Conservation (phyloP, 2,797 vertebrate genomes). For the Cercopithecus hamlyni region DNA sequence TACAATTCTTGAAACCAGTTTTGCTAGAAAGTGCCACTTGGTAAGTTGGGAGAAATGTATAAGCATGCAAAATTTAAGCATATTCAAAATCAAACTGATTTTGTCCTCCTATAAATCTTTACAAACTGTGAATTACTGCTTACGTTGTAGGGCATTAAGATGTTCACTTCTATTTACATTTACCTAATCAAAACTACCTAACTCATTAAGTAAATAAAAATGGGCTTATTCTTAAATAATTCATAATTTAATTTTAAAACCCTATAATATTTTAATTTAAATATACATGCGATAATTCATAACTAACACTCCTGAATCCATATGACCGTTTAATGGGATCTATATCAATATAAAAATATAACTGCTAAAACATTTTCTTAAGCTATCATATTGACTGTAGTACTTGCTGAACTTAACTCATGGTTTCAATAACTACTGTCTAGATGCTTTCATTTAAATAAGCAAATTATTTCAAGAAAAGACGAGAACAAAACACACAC, state of each 20-base stretch:
- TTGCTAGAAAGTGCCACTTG: background rate
- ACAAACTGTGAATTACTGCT: background rate
- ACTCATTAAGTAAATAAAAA: background rate
- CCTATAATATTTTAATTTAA: background rate
- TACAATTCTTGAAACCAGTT: background rate
- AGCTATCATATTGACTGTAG: background rate
- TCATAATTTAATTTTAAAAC: conserved; percentile 5
- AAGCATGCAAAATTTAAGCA: background rate
- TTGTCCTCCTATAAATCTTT: background rate
- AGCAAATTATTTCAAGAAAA: background rate
- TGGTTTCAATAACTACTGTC: background rate
- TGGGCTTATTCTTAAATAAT: background rate
- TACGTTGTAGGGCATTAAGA: background rate
- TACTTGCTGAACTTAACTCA: background rate
- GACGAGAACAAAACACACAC: background rate
- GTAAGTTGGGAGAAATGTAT: background rate
- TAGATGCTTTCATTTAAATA: background rate
- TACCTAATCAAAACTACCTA: background rate
- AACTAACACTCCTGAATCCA: background rate
- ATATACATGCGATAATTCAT: background rate
- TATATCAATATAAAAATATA: background rate
- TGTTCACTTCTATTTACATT: background rate
- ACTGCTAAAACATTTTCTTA: background rate
- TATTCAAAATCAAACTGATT: background rate
- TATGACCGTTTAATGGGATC: background rate